These are phyloP conservation scores for Hormaphis cornu DNA, from an alignment of 1,140 invertebrate species.

Conservation along the genomic window DNA sequence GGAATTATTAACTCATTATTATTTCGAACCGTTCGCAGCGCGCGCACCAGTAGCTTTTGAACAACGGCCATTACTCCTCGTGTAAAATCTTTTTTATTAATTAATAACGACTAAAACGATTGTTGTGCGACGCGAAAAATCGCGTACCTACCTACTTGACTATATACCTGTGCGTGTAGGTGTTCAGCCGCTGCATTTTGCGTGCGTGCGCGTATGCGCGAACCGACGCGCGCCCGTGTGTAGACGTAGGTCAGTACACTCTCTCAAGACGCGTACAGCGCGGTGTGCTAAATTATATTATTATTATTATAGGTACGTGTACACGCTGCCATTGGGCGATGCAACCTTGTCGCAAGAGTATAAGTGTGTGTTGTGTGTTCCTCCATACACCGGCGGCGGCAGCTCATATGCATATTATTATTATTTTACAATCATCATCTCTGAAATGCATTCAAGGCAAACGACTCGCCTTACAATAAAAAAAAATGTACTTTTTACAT, in stretches of 20 bases:
- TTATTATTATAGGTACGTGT: no score
- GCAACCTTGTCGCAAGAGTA: slow-evolving; percentile 4
- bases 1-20: no score
- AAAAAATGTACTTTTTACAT: background rate
- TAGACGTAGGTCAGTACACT: slow-evolving; percentile 20
- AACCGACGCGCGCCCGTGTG: background rate
- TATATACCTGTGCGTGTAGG: background rate
- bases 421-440: no score
- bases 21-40: no score
- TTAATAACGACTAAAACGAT: no score
- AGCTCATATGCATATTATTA: no score
- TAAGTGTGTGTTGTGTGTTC: background rate
- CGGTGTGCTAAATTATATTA: background rate
- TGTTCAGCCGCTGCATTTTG: background rate
- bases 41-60: no score
- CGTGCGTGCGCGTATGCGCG: background rate
- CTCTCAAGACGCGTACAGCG: background rate
- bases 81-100: no score
- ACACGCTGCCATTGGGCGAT: slow-evolving; percentile 12
- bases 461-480: no score
- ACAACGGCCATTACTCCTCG: no score
- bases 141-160: background rate
- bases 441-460: slow-evolving; percentile 14
- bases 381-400: no score
- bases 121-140: no score